These are phyloP conservation scores for Noctuana brunneofusca DNA, from an alignment of 2,888 invertebrate genomes.

Conservation along the genomic window DNA sequence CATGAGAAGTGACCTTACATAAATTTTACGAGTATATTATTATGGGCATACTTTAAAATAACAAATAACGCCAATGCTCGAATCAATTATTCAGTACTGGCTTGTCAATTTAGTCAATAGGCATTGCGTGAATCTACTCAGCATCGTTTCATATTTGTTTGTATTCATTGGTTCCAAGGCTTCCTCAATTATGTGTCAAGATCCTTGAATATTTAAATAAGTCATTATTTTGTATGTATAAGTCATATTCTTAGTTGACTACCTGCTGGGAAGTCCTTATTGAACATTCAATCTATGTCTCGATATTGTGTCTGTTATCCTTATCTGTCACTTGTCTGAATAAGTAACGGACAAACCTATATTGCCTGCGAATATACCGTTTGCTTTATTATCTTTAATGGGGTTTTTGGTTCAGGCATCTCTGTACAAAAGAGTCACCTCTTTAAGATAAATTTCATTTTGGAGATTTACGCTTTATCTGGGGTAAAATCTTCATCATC, in stretches of 20 bases:
- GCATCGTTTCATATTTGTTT: constrained; percentile 21
- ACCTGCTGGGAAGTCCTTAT: constrained; percentile 49
- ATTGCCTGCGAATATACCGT: constrained; percentile 69
- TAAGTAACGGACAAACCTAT: constrained; percentile 69
- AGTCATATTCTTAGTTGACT: constrained; percentile 23
- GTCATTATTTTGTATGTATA: constrained; percentile 20
- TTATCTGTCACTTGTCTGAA: constrained; percentile 67
- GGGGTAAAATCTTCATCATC: constrained; percentile 11
- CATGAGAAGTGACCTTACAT: background rate
- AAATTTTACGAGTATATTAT: background rate
- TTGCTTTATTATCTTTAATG: constrained; percentile 66
- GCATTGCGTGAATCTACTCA: constrained; percentile 3
- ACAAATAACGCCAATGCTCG: constrained; percentile 12
- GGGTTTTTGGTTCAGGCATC: constrained; percentile 63
- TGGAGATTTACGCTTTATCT: constrained; percentile 29
- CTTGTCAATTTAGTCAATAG: constrained; percentile 11
- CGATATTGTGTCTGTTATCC: constrained; percentile 64
- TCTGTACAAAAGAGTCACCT: constrained; percentile 41
- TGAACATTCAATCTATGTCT: constrained; percentile 64
- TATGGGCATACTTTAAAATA: constrained; percentile 3
- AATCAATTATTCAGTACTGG: background rate
- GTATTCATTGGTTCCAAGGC: constrained; percentile 11
- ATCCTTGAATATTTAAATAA: constrained; percentile 30
- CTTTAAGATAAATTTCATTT: constrained; percentile 39
- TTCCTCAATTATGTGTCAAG: constrained; percentile 19